Conservation (phyloP, 2,888 invertebrate species). For the Phortica okadai region DNA sequence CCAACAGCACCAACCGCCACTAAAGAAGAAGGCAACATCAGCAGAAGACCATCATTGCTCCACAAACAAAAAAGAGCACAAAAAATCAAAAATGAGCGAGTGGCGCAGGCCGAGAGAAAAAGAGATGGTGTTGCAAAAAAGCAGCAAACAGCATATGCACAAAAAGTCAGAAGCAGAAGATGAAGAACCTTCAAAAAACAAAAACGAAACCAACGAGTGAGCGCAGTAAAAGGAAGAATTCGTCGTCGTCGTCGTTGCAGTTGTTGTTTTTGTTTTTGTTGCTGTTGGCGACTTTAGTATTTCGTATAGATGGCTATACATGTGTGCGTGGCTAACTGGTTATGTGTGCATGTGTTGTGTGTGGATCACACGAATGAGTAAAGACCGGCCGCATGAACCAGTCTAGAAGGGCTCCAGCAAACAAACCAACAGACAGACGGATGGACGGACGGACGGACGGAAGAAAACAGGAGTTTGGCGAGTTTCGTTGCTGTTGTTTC, state of each 20-base stretch:
- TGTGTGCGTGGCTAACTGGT: neutral
- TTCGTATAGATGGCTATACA: neutral
- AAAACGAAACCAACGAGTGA: neutral
- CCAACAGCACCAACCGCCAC: constrained; percentile 33
- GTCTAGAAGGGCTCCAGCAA: constrained; percentile 7
- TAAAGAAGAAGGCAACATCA: constrained; percentile 26
- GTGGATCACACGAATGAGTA: neutral
- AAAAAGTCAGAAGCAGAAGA: neutral
- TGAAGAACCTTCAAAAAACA: constrained; percentile 45
- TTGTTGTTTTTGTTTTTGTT: neutral
- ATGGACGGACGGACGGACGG: neutral
- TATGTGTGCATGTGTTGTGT: neutral
- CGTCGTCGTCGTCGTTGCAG: neutral
- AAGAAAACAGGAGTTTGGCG: neutral
- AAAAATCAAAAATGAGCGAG: neutral
- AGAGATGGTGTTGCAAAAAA: neutral
- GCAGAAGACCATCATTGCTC: neutral
- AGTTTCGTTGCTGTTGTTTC: neutral
- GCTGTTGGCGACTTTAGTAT: neutral
- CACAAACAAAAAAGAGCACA: neutral
- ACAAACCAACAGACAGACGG: neutral
- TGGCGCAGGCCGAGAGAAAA: neutral
- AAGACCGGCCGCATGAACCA: constrained; percentile 12
- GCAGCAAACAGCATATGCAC: neutral
- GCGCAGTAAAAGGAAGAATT: constrained; percentile 40